Evolutionary conservation across 2,888 invertebrate species (phyloP).

Genomic region (Julus scanicus): DNA sequence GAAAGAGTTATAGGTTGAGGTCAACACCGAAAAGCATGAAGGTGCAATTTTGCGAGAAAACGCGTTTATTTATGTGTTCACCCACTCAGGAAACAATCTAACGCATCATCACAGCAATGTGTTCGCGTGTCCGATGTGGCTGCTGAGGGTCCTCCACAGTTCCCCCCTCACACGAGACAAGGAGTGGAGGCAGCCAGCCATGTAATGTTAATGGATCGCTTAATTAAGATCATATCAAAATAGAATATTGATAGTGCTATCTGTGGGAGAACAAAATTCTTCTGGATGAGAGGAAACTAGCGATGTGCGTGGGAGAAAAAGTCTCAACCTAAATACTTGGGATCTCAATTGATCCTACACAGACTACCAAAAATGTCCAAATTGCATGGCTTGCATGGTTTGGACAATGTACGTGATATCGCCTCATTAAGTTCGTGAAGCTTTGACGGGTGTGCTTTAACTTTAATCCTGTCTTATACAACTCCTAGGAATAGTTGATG

Average conservation of each 20-base stretch:
- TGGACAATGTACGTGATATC: too few relatives aligned
- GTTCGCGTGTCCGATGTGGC: neutral
- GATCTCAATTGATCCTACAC: neutral
- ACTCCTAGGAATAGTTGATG: too few relatives aligned
- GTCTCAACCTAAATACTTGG: neutral
- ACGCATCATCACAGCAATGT: neutral
- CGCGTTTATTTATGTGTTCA: constrained; percentile 14
- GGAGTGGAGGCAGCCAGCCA: neutral
- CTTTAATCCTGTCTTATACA: too few relatives aligned
- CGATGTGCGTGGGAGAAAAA: neutral
- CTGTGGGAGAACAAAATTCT: neutral
- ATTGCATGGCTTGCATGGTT: too few relatives aligned
- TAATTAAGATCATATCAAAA: constrained; percentile 1
- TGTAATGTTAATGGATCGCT: constrained; percentile 9
- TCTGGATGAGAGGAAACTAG: neutral
- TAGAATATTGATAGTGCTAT: constrained; percentile 18
- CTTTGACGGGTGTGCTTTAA: too few relatives aligned
- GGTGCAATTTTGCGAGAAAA: constrained; percentile 14
- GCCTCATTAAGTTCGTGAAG: too few relatives aligned
- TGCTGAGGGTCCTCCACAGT: neutral
- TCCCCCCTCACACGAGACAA: neutral
- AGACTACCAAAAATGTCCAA: neutral
- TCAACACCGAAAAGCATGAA: constrained; percentile 36
- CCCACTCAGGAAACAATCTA: neutral
- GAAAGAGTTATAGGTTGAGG: constrained; percentile 9